phyloP scores from a whole-genome alignment of 2,888 invertebrate species.

The Rhorus exstirpatorius region DNA sequence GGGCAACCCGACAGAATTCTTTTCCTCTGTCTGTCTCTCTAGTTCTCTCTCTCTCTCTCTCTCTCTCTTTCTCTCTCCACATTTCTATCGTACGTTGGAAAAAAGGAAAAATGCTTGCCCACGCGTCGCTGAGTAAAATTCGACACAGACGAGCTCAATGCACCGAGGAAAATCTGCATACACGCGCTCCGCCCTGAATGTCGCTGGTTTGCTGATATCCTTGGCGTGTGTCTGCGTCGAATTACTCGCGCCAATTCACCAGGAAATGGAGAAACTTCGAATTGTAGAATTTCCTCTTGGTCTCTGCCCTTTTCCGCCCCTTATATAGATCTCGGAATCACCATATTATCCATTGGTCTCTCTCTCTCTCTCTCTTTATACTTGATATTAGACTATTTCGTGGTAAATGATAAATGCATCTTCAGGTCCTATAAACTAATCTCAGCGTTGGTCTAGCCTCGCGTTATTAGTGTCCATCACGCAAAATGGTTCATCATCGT shows the following conservation, averaged over 20 bases:
- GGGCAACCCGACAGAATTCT: not conserved
- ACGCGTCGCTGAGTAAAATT: slow-evolving; percentile 52
- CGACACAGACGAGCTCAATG: slow-evolving; percentile 34
- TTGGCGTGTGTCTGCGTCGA: slow-evolving; percentile 76
- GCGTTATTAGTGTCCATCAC: not conserved
- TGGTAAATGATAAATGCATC: slow-evolving; percentile 31
- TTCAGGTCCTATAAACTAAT: slow-evolving; percentile 22
- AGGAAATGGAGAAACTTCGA: slow-evolving; percentile 80
- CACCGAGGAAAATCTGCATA: slow-evolving; percentile 45
- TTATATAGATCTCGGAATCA: slow-evolving; percentile 16
- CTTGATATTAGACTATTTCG: slow-evolving; percentile 17
- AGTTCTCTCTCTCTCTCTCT: slow-evolving; percentile 1
- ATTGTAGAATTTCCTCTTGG: slow-evolving; percentile 35
- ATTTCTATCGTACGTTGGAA: slow-evolving; percentile 9
- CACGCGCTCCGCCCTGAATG: not conserved
- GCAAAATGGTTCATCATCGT: slow-evolving; percentile 18
- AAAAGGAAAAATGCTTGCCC: slow-evolving; percentile 39
- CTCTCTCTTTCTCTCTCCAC: not conserved
- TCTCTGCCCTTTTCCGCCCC: slow-evolving; percentile 1
- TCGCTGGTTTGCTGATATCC: slow-evolving; percentile 59
- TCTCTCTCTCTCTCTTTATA: not conserved
- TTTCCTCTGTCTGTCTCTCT: not conserved
- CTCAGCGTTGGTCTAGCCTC: slow-evolving; percentile 40
- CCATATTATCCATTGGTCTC: slow-evolving; percentile 32
- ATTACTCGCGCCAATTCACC: slow-evolving; percentile 83